phyloP scores from a whole-genome alignment of 1,140 invertebrate species.

The Chironomus tepperi region DNA sequence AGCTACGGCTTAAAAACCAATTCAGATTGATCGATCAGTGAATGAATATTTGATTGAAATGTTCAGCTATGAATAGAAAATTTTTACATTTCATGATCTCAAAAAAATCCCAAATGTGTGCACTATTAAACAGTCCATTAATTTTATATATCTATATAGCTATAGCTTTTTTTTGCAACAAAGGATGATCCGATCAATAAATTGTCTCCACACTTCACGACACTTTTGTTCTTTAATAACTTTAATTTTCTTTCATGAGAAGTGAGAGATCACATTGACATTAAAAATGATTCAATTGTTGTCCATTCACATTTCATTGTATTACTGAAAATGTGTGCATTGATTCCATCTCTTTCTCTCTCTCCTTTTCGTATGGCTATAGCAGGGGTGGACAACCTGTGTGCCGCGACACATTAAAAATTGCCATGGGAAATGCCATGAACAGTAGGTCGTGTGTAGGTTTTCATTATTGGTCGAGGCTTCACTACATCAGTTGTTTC shows the following conservation, averaged over 20 bases:
- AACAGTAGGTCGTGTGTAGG: too few relatives aligned
- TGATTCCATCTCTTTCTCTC: neutral
- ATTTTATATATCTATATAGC: neutral
- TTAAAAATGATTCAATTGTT: constrained; percentile 12
- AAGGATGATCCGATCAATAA: neutral
- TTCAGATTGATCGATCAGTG: neutral
- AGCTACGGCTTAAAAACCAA: too few relatives aligned
- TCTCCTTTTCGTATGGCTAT: neutral
- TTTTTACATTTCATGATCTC: too few relatives aligned
- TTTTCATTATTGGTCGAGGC: too few relatives aligned
- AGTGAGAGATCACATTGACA: neutral
- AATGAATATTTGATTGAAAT: constrained; percentile 15
- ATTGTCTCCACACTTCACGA: constrained; percentile 19
- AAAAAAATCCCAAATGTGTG: neutral
- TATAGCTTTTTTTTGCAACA: neutral
- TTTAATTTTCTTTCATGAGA: too few relatives aligned
- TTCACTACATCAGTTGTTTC: too few relatives aligned
- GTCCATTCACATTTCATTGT: neutral
- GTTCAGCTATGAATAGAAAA: neutral
- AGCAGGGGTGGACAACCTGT: too few relatives aligned
- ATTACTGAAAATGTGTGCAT: neutral
- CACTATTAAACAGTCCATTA: constrained; percentile 19
- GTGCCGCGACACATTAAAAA: too few relatives aligned
- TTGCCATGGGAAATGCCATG: too few relatives aligned
- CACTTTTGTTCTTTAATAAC: neutral